phyloP scores from a whole-genome alignment of 2,888 invertebrate species.

The Cosmia pyralina region DNA sequence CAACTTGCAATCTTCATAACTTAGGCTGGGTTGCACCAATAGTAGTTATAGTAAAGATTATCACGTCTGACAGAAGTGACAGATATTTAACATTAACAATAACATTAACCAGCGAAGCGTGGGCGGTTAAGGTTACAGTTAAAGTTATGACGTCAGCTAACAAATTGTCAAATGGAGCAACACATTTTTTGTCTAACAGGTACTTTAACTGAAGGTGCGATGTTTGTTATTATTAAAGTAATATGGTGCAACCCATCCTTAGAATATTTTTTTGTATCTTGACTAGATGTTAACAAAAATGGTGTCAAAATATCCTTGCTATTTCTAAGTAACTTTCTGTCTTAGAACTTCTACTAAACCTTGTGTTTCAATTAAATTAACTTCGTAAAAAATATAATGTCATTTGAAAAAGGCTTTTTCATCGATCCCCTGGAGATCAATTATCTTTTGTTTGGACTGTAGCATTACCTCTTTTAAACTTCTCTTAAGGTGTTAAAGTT shows the following conservation, averaged over 20 bases:
- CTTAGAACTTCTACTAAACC: not conserved
- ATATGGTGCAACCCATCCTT: not conserved
- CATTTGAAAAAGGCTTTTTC: not conserved
- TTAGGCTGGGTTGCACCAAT: no score
- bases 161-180: no score
- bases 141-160: no score
- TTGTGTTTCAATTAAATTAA: slow-evolving; percentile 1
- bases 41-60: no score
- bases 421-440: not conserved
- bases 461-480: not conserved
- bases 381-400: not conserved
- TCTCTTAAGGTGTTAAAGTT: not conserved
- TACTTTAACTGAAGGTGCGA: no score
- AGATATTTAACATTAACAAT: no score
- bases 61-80: no score
- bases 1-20: slow-evolving; percentile 32
- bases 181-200: no score
- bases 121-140: no score
- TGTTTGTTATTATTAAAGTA: no score
- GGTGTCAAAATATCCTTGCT: not conserved
- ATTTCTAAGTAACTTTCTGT: not conserved
- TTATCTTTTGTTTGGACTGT: not conserved
- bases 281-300: not conserved
- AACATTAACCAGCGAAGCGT: no score
- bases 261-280: slow-evolving; percentile 4